Evolutionary conservation across 2,113 vertebrate species (phyloP).

Genomic region (Dasypus novemcinctus): DNA sequence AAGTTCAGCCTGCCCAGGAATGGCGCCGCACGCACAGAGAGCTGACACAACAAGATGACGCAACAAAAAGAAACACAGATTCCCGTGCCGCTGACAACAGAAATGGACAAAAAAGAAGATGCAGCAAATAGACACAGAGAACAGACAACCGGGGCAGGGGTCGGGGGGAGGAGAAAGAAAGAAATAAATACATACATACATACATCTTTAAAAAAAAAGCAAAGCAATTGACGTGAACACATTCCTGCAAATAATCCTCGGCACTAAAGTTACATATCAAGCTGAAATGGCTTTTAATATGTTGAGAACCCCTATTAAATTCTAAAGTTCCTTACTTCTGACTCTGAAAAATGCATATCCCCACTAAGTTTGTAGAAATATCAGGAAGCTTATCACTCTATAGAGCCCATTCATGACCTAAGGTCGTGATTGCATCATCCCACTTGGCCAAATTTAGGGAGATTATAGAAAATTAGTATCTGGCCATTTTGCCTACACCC

Average conservation of each 20-base stretch:
- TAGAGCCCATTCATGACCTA: background rate
- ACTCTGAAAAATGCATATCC: background rate
- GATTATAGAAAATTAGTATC: background rate
- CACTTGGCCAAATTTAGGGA: background rate
- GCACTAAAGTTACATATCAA: background rate
- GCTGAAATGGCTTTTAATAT: background rate
- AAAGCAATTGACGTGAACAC: background rate
- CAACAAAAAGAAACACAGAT: too few relatives aligned
- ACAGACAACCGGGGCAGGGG: too few relatives aligned
- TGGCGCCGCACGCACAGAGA: too few relatives aligned
- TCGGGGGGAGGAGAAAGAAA: too few relatives aligned
- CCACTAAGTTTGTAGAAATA: background rate
- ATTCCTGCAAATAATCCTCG: background rate
- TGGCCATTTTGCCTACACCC: background rate
- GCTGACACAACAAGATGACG: too few relatives aligned
- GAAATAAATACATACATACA: too few relatives aligned
- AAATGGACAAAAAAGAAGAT: too few relatives aligned
- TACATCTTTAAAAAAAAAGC: too few relatives aligned
- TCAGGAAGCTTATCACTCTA: background rate
- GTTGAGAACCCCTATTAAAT: conserved; percentile 3
- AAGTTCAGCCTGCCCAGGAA: too few relatives aligned
- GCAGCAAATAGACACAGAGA: too few relatives aligned
- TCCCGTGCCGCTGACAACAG: too few relatives aligned
- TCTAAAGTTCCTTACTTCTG: background rate
- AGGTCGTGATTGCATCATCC: background rate